A percentile compares a stretch with the other conserved stretches of the same genome.
Conservation (phyloP, 1,140 invertebrate species). For the Rhagoletis zephyria region DNA sequence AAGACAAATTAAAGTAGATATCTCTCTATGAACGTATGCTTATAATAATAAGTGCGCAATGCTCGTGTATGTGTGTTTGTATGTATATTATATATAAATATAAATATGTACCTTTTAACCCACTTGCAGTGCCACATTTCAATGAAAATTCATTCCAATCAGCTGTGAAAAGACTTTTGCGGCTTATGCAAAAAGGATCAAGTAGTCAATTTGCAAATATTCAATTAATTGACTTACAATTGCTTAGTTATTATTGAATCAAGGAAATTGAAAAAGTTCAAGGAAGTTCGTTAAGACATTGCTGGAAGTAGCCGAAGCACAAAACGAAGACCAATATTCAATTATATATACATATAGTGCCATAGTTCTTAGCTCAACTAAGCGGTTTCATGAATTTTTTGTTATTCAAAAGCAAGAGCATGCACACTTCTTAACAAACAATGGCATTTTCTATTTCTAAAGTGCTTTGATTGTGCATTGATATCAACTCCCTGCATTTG, state of each 20-base stretch:
- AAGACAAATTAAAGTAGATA: no score
- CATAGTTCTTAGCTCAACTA: not conserved
- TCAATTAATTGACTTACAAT: constrained; percentile 31
- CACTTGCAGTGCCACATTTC: not conserved
- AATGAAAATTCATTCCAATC: constrained; percentile 21
- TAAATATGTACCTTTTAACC: not conserved
- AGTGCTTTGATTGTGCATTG: not conserved
- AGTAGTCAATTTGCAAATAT: constrained; percentile 37
- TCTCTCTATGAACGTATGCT: no score
- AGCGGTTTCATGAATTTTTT: constrained; percentile 8
- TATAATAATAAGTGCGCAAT: no score
- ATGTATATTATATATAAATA: no score
- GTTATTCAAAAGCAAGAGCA: not conserved
- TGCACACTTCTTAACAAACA: constrained; percentile 19
- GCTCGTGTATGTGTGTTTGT: no score
- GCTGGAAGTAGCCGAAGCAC: not conserved
- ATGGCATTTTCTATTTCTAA: not conserved
- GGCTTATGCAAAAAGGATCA: constrained; percentile 34
- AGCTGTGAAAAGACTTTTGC: not conserved
- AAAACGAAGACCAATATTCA: not conserved
- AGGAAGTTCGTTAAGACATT: constrained; percentile 38
- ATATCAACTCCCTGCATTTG: not conserved
- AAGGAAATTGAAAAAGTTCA: constrained; percentile 23
- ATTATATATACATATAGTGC: not conserved
- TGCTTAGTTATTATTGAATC: not conserved